These are phyloP conservation scores for Ara ararauna DNA, from an alignment of 2,797 vertebrate genomes.

Conservation along the genomic window DNA sequence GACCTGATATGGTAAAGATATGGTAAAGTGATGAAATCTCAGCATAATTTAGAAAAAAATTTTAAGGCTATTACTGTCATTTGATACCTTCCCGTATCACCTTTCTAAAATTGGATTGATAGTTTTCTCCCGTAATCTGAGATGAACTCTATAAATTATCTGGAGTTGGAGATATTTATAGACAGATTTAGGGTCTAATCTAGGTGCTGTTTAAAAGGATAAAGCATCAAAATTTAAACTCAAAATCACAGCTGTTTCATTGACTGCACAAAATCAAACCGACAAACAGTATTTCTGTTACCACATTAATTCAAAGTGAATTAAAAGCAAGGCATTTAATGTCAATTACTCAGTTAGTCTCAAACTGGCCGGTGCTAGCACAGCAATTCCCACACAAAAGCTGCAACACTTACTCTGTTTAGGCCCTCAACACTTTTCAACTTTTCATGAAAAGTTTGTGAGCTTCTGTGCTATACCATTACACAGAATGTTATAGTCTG, in stretches of 20 bases:
- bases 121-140: slow-evolving; percentile 12
- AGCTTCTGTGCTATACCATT: not conserved
- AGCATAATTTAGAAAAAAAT: not conserved
- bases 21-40: not conserved
- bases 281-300: not conserved
- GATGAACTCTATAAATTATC: not conserved
- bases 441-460: not conserved
- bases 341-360: not conserved
- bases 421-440: not conserved
- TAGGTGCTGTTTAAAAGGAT: not conserved
- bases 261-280: not conserved
- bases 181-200: not conserved
- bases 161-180: not conserved
- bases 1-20: not conserved
- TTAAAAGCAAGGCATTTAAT: not conserved
- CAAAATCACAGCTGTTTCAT: not conserved
- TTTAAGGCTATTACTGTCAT: not conserved
- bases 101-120: not conserved
- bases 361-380: not conserved
- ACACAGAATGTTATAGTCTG: fast-evolving
- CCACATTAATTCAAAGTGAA: not conserved
- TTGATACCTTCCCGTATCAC: not conserved
- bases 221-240: not conserved
- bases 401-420: not conserved
- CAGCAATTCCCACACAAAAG: not conserved